These are phyloP conservation scores for Apocrypta bakeri DNA, from an alignment of 1,140 invertebrate genomes.

Conservation along the genomic window DNA sequence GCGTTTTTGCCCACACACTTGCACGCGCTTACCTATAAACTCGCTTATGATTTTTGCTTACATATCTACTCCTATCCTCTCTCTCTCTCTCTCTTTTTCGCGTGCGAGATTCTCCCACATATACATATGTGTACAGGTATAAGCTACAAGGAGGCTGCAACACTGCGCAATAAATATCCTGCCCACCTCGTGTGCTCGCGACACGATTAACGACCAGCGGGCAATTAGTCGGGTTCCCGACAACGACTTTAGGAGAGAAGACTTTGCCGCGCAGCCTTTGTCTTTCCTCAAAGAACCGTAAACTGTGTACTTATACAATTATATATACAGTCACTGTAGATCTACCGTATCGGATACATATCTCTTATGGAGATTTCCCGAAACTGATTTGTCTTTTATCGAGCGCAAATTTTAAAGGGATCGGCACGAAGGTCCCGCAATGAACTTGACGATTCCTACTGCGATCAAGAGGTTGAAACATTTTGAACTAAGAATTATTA, in stretches of 20 bases:
- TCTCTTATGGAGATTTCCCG: neutral
- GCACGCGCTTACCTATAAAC: too few species aligned
- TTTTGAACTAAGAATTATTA: too few species aligned
- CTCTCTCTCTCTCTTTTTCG: too few species aligned
- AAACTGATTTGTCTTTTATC: constrained; percentile 32
- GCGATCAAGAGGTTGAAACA: too few species aligned
- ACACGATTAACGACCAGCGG: constrained; percentile 32
- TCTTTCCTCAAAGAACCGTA: neutral
- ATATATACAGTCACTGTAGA: neutral
- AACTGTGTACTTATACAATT: neutral
- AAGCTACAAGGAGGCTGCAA: neutral
- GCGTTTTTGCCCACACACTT: too few species aligned
- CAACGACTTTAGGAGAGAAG: neutral
- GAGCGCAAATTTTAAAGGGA: constrained; percentile 5
- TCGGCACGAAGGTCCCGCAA: too few species aligned
- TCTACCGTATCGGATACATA: neutral
- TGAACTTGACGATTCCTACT: too few species aligned
- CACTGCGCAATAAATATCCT: constrained; percentile 34
- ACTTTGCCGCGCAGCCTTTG: neutral
- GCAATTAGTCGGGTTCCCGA: constrained; percentile 16
- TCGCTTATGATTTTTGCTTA: too few species aligned
- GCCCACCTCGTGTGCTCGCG: constrained; percentile 26
- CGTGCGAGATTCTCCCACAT: too few species aligned
- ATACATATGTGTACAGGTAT: neutral
- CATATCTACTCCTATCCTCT: too few species aligned